Conservation (phyloP, 1,140 invertebrate species). For the Anagrus nilaparvatae region DNA sequence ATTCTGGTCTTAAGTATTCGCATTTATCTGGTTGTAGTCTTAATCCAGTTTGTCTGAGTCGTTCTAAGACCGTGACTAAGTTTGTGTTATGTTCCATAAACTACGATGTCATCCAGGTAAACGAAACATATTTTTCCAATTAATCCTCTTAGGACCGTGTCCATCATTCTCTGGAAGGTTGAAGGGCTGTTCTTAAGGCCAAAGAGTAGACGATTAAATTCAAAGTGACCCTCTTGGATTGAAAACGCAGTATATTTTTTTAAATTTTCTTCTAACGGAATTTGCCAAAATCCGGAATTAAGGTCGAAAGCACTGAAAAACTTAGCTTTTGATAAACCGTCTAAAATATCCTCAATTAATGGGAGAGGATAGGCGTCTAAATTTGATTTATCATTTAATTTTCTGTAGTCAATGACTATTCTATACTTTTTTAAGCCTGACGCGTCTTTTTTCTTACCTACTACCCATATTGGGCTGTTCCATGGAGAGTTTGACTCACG, state of each 20-base stretch:
- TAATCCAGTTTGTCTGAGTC: slow-evolving; percentile 19
- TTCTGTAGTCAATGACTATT: no score
- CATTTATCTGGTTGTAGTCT: slow-evolving; percentile 28
- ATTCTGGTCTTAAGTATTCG: slow-evolving; percentile 18
- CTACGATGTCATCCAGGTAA: slow-evolving; percentile 22
- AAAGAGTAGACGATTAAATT: no score
- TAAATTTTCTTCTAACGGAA: slow-evolving; percentile 24
- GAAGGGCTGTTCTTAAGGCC: slow-evolving; percentile 17
- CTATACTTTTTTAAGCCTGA: no score
- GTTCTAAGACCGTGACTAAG: background rate
- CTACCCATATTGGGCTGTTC: no score
- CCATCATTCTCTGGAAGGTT: slow-evolving; percentile 20
- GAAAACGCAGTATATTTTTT: slow-evolving; percentile 20
- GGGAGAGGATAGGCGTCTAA: slow-evolving; percentile 18
- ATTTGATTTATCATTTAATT: no score
- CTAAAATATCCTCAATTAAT: no score
- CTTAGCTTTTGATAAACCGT: no score
- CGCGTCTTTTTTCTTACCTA: no score
- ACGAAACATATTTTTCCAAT: no score
- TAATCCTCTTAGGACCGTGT: slow-evolving; percentile 16
- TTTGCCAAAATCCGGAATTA: slow-evolving; percentile 37
- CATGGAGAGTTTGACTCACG: no score
- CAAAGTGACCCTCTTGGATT: no score
- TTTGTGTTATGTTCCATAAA: slow-evolving; percentile 4
- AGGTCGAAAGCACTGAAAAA: slow-evolving; percentile 38